Conservation (phyloP, 2,797 vertebrate genomes). For the Channa striata region DNA sequence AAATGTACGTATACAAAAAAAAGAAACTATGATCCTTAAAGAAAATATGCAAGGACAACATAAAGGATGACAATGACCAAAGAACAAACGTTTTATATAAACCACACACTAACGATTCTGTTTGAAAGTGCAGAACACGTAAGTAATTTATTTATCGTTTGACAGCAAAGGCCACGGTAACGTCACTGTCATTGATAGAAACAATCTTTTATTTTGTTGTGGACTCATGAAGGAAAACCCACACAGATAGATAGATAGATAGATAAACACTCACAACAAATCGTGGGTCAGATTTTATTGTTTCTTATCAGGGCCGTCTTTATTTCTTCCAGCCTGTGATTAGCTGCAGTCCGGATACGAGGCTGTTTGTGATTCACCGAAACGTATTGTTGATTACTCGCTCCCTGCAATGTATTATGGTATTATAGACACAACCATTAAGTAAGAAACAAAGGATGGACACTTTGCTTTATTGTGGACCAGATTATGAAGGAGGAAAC, state of each 20-base stretch:
- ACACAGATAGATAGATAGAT: conserved; percentile 19
- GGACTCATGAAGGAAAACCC: conserved; percentile 60
- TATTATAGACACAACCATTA: conserved; percentile 63
- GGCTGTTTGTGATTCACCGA: conserved; percentile 58
- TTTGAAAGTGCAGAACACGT: conserved; percentile 60
- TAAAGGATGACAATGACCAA: conserved; percentile 85
- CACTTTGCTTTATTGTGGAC: conserved; percentile 27
- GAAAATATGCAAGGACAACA: conserved; percentile 83
- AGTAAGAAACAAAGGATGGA: conserved; percentile 62
- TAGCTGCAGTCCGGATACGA: conserved; percentile 40
- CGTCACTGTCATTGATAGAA: conserved; percentile 58
- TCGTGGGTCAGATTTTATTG: conserved; percentile 64
- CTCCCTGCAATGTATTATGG: conserved; percentile 65
- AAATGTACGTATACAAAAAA: conserved; percentile 20
- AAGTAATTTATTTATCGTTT: conserved; percentile 67
- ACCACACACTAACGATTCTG: conserved; percentile 61
- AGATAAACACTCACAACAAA: conserved; percentile 49
- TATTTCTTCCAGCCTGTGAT: conserved; percentile 62
- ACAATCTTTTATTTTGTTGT: conserved; percentile 50
- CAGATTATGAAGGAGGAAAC: neutral
- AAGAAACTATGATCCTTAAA: conserved; percentile 58
- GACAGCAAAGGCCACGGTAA: conserved; percentile 72
- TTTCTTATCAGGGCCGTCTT: conserved; percentile 71
- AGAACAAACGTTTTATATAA: conserved; percentile 84
- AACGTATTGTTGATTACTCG: conserved; percentile 54